Conservation (phyloP, 2,888 invertebrate species). For the Salticus scenicus region DNA sequence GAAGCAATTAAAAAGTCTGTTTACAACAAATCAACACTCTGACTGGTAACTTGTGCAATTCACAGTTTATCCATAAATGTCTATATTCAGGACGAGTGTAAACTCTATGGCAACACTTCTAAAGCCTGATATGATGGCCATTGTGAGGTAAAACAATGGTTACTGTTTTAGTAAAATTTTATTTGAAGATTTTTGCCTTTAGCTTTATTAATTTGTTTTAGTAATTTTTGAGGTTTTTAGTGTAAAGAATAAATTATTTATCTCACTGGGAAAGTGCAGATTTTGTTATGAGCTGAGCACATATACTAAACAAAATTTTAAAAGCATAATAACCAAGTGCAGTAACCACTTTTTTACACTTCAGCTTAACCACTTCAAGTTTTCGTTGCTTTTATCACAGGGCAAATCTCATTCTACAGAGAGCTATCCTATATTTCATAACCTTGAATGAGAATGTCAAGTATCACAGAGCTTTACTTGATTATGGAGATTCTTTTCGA, state of each 20-base stretch:
- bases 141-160: background rate
- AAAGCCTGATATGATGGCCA: background rate
- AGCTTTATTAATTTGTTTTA: too few species aligned
- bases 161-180: too few species aligned
- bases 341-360: constrained; percentile 1
- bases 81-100: constrained; percentile 12
- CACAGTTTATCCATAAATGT: background rate
- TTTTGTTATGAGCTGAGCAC: too few species aligned
- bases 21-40: background rate
- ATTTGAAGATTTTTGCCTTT: too few species aligned
- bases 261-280: too few species aligned
- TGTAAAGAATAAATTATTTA: too few species aligned
- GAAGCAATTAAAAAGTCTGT: background rate
- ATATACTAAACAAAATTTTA: too few species aligned
- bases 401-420: constrained; percentile 31
- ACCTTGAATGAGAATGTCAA: constrained; percentile 23
- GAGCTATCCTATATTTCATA: constrained; percentile 42
- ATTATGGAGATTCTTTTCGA: constrained; percentile 6
- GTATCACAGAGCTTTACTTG: constrained; percentile 49
- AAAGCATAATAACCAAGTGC: too few species aligned
- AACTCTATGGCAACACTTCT: constrained; percentile 17
- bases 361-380: background rate
- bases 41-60: background rate
- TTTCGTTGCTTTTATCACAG: constrained; percentile 61
- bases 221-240: too few species aligned